phyloP scores from a whole-genome alignment of 2,113 vertebrate genomes.

The Brachyistius frenatus region DNA sequence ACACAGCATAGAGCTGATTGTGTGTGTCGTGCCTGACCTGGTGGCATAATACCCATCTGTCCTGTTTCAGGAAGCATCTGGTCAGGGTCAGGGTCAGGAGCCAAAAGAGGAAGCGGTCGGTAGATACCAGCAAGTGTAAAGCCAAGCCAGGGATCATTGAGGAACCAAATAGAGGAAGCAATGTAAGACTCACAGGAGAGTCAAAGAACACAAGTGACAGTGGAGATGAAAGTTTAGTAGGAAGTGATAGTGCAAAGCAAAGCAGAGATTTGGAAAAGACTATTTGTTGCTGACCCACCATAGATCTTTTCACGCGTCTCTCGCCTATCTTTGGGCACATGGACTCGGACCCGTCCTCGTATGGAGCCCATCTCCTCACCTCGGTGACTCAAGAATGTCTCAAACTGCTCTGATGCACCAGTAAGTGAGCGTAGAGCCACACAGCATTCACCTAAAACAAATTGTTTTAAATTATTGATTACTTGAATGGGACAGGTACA shows the following conservation, averaged over 20 bases:
- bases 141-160: slow-evolving; percentile 72
- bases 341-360: slow-evolving; percentile 84
- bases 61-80: slow-evolving; percentile 82
- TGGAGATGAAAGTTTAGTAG: slow-evolving; percentile 59
- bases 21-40: slow-evolving; percentile 70
- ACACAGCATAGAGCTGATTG: slow-evolving; percentile 20
- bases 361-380: slow-evolving; percentile 92
- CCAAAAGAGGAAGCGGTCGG: slow-evolving; percentile 80
- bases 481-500: not conserved
- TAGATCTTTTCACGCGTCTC: slow-evolving; percentile 84
- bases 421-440: slow-evolving; percentile 78
- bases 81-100: slow-evolving; percentile 67
- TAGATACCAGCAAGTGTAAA: slow-evolving; percentile 73
- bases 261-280: slow-evolving; percentile 17
- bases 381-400: slow-evolving; percentile 88
- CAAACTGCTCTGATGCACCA: slow-evolving; percentile 83
- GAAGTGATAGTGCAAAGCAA: slow-evolving; percentile 71
- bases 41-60: slow-evolving; percentile 54
- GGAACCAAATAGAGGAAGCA: slow-evolving; percentile 80
- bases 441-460: slow-evolving; percentile 86
- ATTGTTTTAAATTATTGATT: not conserved
- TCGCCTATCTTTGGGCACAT: slow-evolving; percentile 80
- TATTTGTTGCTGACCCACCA: slow-evolving; percentile 73
- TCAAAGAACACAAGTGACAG: slow-evolving; percentile 39
- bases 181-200: slow-evolving; percentile 51